Conservation (phyloP, 2,888 invertebrate species). For the Heliconius cydno region DNA sequence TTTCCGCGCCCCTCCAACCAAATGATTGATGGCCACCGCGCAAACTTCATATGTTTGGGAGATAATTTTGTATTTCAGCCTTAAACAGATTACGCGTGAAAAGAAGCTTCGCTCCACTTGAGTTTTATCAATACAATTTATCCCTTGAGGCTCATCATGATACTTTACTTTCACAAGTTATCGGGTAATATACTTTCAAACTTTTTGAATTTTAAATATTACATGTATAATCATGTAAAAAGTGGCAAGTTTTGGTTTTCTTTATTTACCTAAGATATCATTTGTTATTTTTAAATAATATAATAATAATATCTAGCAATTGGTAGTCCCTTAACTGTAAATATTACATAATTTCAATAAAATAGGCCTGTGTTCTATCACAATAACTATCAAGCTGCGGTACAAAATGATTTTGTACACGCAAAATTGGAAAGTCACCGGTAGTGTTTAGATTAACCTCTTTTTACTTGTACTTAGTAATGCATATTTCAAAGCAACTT, state of each 20-base stretch:
- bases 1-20: slow-evolving; percentile 72
- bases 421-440: slow-evolving; percentile 79
- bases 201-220: slow-evolving; percentile 5
- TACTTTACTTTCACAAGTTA: slow-evolving; percentile 63
- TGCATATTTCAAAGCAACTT: background rate
- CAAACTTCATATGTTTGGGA: slow-evolving; percentile 82
- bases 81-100: slow-evolving; percentile 81
- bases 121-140: slow-evolving; percentile 60
- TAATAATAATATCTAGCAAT: background rate
- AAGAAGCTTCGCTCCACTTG: slow-evolving; percentile 71
- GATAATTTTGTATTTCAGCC: slow-evolving; percentile 83
- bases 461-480: slow-evolving; percentile 18
- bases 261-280: background rate
- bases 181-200: slow-evolving; percentile 48
- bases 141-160: slow-evolving; percentile 65
- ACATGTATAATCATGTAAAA: background rate
- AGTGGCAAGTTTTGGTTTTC: background rate
- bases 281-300: background rate
- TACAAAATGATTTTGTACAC: slow-evolving; percentile 70
- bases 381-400: slow-evolving; percentile 51
- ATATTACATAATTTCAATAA: slow-evolving; percentile 19
- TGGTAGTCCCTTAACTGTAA: background rate
- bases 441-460: slow-evolving; percentile 52
- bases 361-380: slow-evolving; percentile 37
- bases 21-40: slow-evolving; percentile 78